phyloP scores from a whole-genome alignment of 2,113 vertebrate genomes.

The Aegotheles bennettii region DNA sequence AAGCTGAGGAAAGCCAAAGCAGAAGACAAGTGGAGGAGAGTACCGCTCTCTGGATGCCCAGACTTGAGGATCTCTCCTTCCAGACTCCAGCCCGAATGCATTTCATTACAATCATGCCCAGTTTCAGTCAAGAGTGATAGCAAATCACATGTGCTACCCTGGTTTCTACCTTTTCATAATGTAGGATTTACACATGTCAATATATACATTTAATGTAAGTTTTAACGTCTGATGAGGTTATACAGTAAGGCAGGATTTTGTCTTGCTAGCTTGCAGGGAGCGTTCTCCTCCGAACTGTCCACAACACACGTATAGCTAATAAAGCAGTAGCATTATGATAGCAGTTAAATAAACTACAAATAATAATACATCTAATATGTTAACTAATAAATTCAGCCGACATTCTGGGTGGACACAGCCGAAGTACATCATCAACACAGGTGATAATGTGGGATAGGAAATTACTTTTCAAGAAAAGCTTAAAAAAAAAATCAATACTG shows the following conservation, averaged over 20 bases:
- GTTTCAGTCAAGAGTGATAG: not conserved
- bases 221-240: not conserved
- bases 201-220: not conserved
- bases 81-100: not conserved
- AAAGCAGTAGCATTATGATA: not conserved
- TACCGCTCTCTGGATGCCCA: rapidly evolving
- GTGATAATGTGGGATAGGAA: not conserved
- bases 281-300: not conserved
- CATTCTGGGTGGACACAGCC: not conserved
- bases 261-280: not conserved
- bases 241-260: not conserved
- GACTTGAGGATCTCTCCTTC: not conserved
- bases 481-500: not conserved
- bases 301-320: not conserved
- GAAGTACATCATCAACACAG: not conserved
- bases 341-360: not conserved
- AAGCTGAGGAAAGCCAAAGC: not conserved
- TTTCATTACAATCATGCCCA: not conserved
- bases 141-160: not conserved
- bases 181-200: not conserved
- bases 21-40: not conserved
- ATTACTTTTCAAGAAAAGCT: not conserved
- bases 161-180: not conserved
- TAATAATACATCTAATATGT: not conserved
- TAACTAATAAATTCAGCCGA: not conserved